phyloP scores from a whole-genome alignment of 1,140 invertebrate species.

The Yoshiicerus persimilis region DNA sequence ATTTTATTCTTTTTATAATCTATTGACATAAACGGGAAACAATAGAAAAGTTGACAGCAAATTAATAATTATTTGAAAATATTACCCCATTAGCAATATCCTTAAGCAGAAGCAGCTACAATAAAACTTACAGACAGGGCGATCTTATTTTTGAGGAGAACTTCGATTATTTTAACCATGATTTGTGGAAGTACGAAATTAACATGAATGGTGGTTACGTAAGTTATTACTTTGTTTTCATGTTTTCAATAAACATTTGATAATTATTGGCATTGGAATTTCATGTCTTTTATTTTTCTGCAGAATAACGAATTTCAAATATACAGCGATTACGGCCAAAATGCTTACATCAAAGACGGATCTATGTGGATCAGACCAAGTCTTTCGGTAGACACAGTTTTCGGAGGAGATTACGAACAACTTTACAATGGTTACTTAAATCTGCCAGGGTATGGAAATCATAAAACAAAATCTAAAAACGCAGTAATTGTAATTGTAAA shows the following conservation, averaged over 20 bases:
- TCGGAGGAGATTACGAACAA: slow-evolving; percentile 59
- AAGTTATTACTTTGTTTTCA: slow-evolving; percentile 18
- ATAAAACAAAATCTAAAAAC: not conserved
- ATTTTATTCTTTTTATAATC: no score
- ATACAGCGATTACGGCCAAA: slow-evolving; percentile 63
- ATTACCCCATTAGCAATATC: not conserved
- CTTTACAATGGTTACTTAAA: slow-evolving; percentile 60
- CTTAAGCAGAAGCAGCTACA: slow-evolving; percentile 25
- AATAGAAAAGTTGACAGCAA: no score
- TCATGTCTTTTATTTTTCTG: not conserved
- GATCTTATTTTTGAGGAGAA: slow-evolving; percentile 47
- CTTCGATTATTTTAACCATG: slow-evolving; percentile 35
- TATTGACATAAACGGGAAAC: no score
- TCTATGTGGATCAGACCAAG: slow-evolving; percentile 64
- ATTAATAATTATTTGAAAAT: not conserved
- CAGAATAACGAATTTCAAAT: slow-evolving; percentile 63
- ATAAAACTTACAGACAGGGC: slow-evolving; percentile 10
- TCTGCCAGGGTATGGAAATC: slow-evolving; percentile 58
- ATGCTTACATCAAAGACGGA: slow-evolving; percentile 62
- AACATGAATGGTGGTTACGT: slow-evolving; percentile 47
- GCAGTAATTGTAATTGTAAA: not conserved
- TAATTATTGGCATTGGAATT: no score
- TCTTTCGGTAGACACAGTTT: slow-evolving; percentile 60
- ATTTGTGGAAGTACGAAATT: slow-evolving; percentile 45
- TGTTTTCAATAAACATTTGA: not conserved